Conservation (phyloP, 2,888 invertebrate species). For the Sceliomorpha sp. region DNA sequence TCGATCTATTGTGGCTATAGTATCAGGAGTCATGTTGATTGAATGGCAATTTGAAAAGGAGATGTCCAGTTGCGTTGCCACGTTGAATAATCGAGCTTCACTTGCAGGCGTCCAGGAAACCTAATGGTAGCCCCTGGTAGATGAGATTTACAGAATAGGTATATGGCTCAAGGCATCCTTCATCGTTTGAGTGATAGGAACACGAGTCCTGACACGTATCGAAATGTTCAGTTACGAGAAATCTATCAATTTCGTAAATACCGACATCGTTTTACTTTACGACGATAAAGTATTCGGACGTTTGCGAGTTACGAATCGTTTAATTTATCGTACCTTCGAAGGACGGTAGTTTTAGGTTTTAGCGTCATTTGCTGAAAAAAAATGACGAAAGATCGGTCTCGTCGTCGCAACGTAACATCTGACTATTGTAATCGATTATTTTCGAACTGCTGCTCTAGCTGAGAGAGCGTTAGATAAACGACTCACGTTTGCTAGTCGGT, state of each 20-base stretch:
- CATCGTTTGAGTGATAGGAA: constrained; percentile 30
- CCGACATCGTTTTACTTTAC: too few species aligned
- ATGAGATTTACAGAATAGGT: constrained; percentile 42
- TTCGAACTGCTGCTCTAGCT: constrained; percentile 25
- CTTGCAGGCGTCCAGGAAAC: constrained; percentile 36
- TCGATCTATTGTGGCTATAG: constrained; percentile 12
- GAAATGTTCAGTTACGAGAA: too few species aligned
- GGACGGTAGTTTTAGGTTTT: too few species aligned
- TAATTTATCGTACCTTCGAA: too few species aligned
- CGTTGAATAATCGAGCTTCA: constrained; percentile 44
- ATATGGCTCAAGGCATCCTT: constrained; percentile 37
- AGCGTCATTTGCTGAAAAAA: too few species aligned
- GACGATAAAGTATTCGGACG: too few species aligned
- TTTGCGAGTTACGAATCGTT: too few species aligned
- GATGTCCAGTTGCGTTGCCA: constrained; percentile 33
- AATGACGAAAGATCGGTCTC: constrained; percentile 7
- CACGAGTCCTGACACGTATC: constrained; percentile 14
- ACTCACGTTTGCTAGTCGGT: constrained; percentile 44
- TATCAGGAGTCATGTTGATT: constrained; percentile 11
- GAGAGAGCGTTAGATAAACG: constrained; percentile 48
- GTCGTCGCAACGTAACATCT: constrained; percentile 13
- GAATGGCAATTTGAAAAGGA: constrained; percentile 42
- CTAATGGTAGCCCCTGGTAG: constrained; percentile 22
- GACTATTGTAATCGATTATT: constrained; percentile 45
- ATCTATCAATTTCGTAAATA: too few species aligned